Base-by-base conservation (phyloP, 2,797 vertebrate genomes). In the Galago senegalensis region DNA sequence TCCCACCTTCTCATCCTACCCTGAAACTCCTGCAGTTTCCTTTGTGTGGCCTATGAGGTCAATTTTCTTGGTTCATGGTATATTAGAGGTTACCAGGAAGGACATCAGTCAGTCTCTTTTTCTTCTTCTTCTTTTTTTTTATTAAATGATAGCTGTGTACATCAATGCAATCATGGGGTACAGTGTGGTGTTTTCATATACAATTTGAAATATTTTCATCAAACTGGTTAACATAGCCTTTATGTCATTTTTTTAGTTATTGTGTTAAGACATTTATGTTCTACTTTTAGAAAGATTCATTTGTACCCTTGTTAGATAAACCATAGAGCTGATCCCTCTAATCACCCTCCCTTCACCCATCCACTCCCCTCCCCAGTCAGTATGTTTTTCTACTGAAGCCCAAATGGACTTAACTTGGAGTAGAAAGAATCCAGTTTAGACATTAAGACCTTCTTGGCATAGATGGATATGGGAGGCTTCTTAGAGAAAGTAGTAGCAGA, bases 81-180 rank as follows among this genome's bases (percentile, higher is more conserved):
- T 82, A 37, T 83, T 23, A 72, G 7, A 95, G 72, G 67, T 89
- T 43, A 83, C 76, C 46, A 82, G 53, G 49, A 82, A 95, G 37
- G 72, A 17, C 7, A 5, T 65, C 31, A 65, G 9, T 14, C 69
- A 93, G 73, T 73, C 85, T 72, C 6, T 11, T 77, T 96, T 89
- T 93, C 82, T 86, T 43, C 40, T 43, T 43, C 40, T 43, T 43
- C 1, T 43, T 43, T 43, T 43, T 43, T 43, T 43, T 43, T 43
- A 43, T 43, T 43, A 43, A 43, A 43, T 43, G 40, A 43, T 43
- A 43, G 40, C 40, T 43, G 7, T 43, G 40, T 43, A 43, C 40
- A 43, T 6, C 6, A 43, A 43, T 43, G 40, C 40, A 43, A 43
- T 43, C 40, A 43, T 43, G 40, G 40, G 40, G 40, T 43, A 43